Conservation (phyloP, 2,113 vertebrate genomes). For the Gnathonemus echidnorhynchus region DNA sequence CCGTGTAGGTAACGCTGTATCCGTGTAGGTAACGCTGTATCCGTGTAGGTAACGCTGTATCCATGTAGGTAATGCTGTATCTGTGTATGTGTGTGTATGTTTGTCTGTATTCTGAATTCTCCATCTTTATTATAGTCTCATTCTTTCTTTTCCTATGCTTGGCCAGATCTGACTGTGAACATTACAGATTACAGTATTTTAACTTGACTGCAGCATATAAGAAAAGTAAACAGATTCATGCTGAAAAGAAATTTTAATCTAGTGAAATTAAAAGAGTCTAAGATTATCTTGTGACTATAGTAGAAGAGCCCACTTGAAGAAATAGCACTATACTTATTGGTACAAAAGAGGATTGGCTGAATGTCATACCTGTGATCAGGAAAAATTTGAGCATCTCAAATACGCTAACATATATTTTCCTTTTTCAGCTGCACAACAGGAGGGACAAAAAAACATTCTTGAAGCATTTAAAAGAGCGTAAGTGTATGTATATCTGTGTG, state of each 20-base stretch:
- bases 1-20: neutral
- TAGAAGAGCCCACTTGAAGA: neutral
- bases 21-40: neutral
- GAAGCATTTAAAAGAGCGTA: slow-evolving; percentile 74
- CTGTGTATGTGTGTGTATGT: neutral
- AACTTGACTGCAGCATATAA: neutral
- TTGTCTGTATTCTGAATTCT: neutral
- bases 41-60: neutral
- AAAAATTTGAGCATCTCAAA: neutral
- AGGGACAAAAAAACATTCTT: slow-evolving; percentile 50
- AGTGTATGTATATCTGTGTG: slow-evolving; percentile 40
- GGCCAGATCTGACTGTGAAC: neutral
- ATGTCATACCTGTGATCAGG: neutral
- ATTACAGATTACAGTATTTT: neutral
- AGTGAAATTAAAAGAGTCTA: neutral
- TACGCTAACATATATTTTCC: neutral
- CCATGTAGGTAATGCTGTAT: neutral
- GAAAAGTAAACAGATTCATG: neutral
- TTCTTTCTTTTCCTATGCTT: neutral
- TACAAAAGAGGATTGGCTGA: neutral
- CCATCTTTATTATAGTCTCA: neutral
- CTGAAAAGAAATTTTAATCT: neutral
- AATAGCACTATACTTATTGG: neutral
- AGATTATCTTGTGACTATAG: neutral
- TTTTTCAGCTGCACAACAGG: slow-evolving; percentile 54